Evolutionary conservation across 2,888 invertebrate genomes (phyloP).

Genomic region (Steromphala cineraria): DNA sequence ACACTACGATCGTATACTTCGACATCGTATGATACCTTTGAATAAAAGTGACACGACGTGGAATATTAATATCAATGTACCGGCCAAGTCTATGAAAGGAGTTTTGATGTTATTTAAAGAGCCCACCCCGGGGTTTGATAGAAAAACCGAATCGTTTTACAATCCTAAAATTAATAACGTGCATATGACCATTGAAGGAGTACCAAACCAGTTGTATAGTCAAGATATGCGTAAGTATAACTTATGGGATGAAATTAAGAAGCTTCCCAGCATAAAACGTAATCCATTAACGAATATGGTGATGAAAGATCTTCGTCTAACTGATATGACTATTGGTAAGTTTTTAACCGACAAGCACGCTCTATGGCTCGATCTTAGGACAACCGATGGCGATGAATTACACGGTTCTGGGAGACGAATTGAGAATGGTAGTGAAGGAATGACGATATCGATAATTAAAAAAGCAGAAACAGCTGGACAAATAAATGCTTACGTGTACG

Average conservation of each 20-base stretch:
- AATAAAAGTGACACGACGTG: too few relatives aligned
- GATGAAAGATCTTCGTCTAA: background rate
- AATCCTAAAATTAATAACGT: background rate
- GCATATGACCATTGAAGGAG: background rate
- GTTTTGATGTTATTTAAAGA: background rate
- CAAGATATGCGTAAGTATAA: slow-evolving; percentile 1
- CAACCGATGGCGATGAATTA: background rate
- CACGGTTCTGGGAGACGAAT: background rate
- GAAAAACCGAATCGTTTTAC: background rate
- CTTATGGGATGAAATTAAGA: slow-evolving; percentile 1
- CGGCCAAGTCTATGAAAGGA: background rate
- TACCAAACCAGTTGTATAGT: slow-evolving; percentile 6
- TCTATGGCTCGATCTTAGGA: background rate
- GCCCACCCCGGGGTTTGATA: background rate
- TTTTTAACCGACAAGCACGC: background rate
- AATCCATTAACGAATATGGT: background rate
- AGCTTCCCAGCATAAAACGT: background rate
- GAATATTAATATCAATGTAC: too few relatives aligned
- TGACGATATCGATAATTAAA: background rate
- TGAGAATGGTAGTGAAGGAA: background rate
- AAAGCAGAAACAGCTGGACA: background rate
- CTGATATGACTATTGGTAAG: background rate
- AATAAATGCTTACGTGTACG: background rate
- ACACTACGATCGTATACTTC: too few relatives aligned
- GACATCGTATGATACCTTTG: too few relatives aligned